Evolutionary conservation across 1,140 invertebrate species (phyloP), one percentile per base, ranked within the genome.

Genomic region (fruit fly (Drosophila melanogaster)): DNA sequence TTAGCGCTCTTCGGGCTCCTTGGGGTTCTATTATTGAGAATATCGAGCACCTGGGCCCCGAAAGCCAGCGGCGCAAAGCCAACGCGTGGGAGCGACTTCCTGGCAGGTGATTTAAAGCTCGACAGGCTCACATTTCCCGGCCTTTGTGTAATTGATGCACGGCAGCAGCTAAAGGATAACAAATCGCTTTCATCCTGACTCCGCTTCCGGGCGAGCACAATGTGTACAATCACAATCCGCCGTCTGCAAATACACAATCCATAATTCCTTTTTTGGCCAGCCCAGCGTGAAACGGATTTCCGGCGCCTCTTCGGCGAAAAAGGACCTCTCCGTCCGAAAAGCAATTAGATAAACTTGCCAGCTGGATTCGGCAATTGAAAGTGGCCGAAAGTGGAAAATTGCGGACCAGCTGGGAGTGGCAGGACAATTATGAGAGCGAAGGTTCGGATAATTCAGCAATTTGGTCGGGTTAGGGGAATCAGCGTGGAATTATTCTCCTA

Each of bases 1-100:
- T 87, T 83, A 83, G 84, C 79, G 83, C 83, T 83, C 83, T 83
- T 87, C 24, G 56, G 83, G 50, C 84, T 83, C 83, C 86, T 87
- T 38, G 46, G 83, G 61, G 84, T 40, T 64, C 75, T 62, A 58
- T 87, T 87, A 86, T 86, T 83, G 81, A 69, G 75, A 86, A 75
- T 85, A 85, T 85, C 67, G 81, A 85, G 78, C 81, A 69, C 50
- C 40, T 64, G 56, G 53, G 46, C 56, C 7, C 17, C 30, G 11
- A 55, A 54, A 35, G 59, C 49, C 47, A 47, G 56, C 53, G 15
- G 26, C 33, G 10, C 5, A 53, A 22, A 33, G 24, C 1, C 30
- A 22, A 17, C n/a, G 24, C 41, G 54, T 43, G 41, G 51, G 50
- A 61, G 54, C 38, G 54, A 51, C 60, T 57, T 73, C 50, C 71